These are phyloP conservation scores for Auanema freiburgensis DNA, from an alignment of 2,888 invertebrate species.

Conservation along the genomic window DNA sequence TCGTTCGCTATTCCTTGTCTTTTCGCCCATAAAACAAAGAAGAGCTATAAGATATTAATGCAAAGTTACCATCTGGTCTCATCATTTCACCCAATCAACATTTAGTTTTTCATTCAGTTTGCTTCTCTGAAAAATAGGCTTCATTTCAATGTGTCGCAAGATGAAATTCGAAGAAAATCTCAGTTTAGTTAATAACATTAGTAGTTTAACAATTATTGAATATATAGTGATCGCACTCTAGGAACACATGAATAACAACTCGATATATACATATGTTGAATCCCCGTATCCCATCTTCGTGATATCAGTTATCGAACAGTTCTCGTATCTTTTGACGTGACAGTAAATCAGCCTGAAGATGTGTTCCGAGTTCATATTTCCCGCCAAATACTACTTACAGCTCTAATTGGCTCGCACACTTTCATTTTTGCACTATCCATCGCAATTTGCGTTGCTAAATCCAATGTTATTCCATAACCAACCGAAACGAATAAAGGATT, in stretches of 20 bases:
- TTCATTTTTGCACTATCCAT: conserved; percentile 47
- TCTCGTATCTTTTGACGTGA: conserved; percentile 24
- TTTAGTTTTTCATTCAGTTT: too few relatives aligned
- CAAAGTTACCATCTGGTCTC: too few relatives aligned
- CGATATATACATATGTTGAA: background rate
- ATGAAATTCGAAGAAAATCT: background rate
- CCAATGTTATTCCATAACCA: conserved; percentile 64
- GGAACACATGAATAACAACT: background rate
- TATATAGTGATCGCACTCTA: background rate
- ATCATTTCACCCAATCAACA: too few relatives aligned
- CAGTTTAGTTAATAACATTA: background rate
- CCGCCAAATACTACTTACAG: conserved; percentile 21
- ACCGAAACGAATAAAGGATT: conserved; percentile 65
- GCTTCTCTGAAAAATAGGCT: too few relatives aligned
- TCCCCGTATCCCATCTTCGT: background rate
- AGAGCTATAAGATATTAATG: too few relatives aligned
- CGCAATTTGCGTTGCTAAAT: conserved; percentile 59
- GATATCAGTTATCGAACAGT: conserved; percentile 14
- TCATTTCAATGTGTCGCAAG: too few relatives aligned
- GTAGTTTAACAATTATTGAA: background rate
- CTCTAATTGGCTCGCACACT: conserved; percentile 64
- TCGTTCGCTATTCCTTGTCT: too few relatives aligned
- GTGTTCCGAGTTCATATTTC: too few relatives aligned
- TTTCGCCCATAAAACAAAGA: too few relatives aligned
- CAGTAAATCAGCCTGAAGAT: conserved; percentile 22